phyloP scores from a whole-genome alignment of 2,113 vertebrate species.

The Epinephelus fuscoguttatus region DNA sequence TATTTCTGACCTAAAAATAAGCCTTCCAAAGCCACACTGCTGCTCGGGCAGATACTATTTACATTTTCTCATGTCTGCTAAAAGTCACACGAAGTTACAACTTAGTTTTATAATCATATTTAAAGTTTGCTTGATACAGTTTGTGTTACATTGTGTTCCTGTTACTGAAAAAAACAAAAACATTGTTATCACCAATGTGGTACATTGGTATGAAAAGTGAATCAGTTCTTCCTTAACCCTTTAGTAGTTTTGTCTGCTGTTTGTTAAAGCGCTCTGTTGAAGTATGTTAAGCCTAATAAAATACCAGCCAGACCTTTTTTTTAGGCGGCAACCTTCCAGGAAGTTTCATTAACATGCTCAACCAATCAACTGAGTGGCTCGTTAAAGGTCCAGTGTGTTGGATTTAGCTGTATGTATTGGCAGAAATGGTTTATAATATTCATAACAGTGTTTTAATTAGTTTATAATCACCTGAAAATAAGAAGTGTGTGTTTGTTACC shows the following conservation, averaged over 20 bases:
- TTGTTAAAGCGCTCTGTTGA: neutral
- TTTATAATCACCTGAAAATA: too few species aligned
- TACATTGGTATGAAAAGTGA: neutral
- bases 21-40: neutral
- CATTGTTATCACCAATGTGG: neutral
- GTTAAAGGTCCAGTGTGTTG: too few species aligned
- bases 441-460: too few species aligned
- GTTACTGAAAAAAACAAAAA: neutral
- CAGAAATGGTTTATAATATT: too few species aligned
- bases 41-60: neutral
- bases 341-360: neutral
- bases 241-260: neutral
- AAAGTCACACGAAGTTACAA: neutral
- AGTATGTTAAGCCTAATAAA: neutral
- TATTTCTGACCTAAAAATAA: neutral
- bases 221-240: neutral
- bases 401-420: too few species aligned
- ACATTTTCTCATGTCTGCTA: neutral
- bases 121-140: neutral
- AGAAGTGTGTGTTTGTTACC: too few species aligned
- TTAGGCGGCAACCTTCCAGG: neutral
- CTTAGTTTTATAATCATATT: too few species aligned
- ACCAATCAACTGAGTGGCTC: too few species aligned
- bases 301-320: neutral
- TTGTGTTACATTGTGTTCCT: neutral